Evolutionary conservation across 2,888 invertebrate species (phyloP).

Genomic region (Cryptocephalus moraei): DNA sequence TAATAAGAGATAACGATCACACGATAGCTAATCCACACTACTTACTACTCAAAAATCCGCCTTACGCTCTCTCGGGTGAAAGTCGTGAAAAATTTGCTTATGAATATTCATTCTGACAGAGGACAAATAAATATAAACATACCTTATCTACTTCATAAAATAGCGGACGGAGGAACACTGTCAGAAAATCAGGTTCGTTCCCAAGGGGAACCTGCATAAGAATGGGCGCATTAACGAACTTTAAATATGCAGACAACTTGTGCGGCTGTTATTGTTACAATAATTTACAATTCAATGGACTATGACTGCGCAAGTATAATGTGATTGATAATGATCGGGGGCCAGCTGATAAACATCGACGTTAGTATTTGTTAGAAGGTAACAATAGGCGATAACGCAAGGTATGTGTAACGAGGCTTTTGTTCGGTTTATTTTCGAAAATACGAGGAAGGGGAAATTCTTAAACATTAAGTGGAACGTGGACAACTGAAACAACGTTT

Average conservation of each 20-base stretch:
- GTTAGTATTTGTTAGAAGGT: constrained; percentile 10
- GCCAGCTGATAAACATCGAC: constrained; percentile 13
- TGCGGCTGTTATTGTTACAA: constrained; percentile 28
- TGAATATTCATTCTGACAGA: too few relatives aligned
- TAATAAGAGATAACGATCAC: too few relatives aligned
- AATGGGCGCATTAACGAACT: constrained; percentile 25
- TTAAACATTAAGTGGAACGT: too few relatives aligned
- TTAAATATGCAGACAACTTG: constrained; percentile 28
- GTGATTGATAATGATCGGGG: constrained; percentile 27
- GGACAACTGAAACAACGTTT: too few relatives aligned
- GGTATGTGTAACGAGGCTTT: too few relatives aligned
- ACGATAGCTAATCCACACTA: too few relatives aligned
- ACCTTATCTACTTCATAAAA: too few relatives aligned
- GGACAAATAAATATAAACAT: too few relatives aligned
- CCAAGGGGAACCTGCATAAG: constrained; percentile 7
- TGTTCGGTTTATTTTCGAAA: neutral
- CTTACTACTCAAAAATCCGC: too few relatives aligned
- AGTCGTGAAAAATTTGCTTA: too few relatives aligned
- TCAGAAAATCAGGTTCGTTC: constrained; percentile 1
- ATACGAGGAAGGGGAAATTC: constrained; percentile 7
- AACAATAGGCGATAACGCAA: neutral
- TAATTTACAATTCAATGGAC: constrained; percentile 34
- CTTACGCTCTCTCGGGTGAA: too few relatives aligned
- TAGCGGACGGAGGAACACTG: neutral
- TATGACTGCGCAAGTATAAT: constrained; percentile 32